These are phyloP conservation scores for Aporophyla lueneburgensis DNA, from an alignment of 2,888 invertebrate genomes.

Conservation along the genomic window DNA sequence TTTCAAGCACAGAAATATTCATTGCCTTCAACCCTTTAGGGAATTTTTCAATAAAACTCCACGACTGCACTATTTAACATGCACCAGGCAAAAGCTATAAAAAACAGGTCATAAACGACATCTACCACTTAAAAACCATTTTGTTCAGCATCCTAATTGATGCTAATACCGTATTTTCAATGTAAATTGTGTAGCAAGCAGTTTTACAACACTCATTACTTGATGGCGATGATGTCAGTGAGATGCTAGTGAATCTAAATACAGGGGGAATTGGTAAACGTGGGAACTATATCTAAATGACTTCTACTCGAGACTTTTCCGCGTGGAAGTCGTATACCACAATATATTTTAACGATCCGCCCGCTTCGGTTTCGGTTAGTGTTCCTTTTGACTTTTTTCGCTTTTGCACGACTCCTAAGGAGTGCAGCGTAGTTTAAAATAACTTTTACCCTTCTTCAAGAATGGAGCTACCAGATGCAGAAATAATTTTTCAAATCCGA, in stretches of 20 bases:
- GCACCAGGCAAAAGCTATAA: conserved; percentile 26
- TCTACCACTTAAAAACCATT: conserved; percentile 31
- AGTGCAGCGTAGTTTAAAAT: too few species aligned
- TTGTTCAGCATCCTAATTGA: conserved; percentile 47
- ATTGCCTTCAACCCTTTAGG: too few species aligned
- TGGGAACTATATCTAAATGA: conserved; percentile 32
- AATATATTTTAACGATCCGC: too few species aligned
- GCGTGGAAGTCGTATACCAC: too few species aligned
- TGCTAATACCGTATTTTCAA: conserved; percentile 44
- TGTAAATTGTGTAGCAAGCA: conserved; percentile 40
- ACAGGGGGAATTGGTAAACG: conserved; percentile 11
- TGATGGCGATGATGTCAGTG: conserved; percentile 39
- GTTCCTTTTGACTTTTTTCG: too few species aligned
- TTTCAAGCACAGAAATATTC: too few species aligned
- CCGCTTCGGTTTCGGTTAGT: too few species aligned
- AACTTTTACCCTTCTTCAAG: too few species aligned
- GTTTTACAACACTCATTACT: conserved; percentile 46
- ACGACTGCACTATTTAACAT: not conserved
- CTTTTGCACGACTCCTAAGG: too few species aligned
- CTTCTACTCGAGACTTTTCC: too few species aligned
- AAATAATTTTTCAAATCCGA: too few species aligned
- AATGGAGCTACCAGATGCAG: too few species aligned
- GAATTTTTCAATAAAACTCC: not conserved
- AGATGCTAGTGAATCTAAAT: conserved; percentile 40
- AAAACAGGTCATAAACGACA: conserved; percentile 34